phyloP scores from a whole-genome alignment of 2,888 invertebrate genomes.

The Scaptomyza tumidula region DNA sequence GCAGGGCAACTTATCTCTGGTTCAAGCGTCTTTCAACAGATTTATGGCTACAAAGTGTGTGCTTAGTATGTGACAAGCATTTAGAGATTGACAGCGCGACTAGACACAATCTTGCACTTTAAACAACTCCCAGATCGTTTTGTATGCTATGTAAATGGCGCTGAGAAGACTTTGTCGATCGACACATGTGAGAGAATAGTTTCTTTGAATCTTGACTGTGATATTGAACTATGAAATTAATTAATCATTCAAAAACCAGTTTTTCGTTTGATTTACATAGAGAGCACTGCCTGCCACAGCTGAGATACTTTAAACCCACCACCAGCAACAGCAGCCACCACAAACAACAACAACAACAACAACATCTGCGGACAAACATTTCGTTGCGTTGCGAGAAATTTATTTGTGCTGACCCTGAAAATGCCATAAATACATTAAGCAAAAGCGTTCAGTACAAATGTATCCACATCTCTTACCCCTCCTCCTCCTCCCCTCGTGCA shows the following conservation, averaged over 20 bases:
- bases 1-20: neutral
- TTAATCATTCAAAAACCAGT: conserved; percentile 77
- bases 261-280: conserved; percentile 71
- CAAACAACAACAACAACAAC: conserved; percentile 11
- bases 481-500: neutral
- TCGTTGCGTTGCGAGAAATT: conserved; percentile 64
- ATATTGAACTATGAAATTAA: conserved; percentile 73
- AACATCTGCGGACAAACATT: conserved; percentile 66
- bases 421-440: conserved; percentile 78
- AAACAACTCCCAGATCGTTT: conserved; percentile 5
- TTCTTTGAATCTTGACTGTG: conserved; percentile 46
- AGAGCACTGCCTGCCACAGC: conserved; percentile 40
- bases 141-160: conserved; percentile 21
- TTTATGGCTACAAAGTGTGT: neutral
- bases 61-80: conserved; percentile 1
- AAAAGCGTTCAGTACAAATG: conserved; percentile 60
- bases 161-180: conserved; percentile 9
- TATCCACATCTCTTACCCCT: conserved; percentile 15
- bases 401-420: conserved; percentile 72
- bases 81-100: conserved; percentile 17
- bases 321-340: conserved; percentile 27
- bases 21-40: conserved; percentile 3
- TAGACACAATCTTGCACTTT: conserved; percentile 10
- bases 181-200: conserved; percentile 52
- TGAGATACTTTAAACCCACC: conserved; percentile 76